Conservation (phyloP, 2,113 vertebrate genomes). For the Tachycineta bicolor region DNA sequence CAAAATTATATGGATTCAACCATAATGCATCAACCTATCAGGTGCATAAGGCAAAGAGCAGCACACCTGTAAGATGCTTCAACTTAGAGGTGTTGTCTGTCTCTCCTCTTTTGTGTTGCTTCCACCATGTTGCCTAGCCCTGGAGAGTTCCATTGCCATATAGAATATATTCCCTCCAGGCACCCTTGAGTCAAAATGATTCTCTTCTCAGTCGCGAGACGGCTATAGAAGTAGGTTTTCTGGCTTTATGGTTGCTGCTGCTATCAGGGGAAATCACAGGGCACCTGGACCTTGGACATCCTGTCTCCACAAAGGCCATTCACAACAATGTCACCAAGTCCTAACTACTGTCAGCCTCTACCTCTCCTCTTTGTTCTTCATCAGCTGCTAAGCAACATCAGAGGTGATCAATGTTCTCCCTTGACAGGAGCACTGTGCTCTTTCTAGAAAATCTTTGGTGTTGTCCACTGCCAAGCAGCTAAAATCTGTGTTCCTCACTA, state of each 20-base stretch:
- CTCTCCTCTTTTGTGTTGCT: neutral
- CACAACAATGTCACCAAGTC: neutral
- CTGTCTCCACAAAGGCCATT: neutral
- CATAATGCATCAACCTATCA: neutral
- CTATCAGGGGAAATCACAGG: neutral
- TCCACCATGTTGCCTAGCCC: neutral
- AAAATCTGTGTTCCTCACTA: neutral
- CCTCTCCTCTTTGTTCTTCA: neutral
- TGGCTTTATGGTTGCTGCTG: neutral
- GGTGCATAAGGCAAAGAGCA: neutral
- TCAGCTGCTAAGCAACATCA: neutral
- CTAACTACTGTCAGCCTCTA: neutral
- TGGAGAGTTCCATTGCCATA: neutral
- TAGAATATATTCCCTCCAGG: neutral
- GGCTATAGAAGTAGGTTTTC: neutral
- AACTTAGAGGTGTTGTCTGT: neutral
- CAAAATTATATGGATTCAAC: neutral
- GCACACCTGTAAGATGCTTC: neutral
- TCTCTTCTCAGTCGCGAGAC: neutral
- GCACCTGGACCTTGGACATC: neutral
- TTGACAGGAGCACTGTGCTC: too few relatives aligned
- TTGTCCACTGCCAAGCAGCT: neutral
- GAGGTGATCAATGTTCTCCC: fast-evolving
- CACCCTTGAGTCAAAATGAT: neutral
- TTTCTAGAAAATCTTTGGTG: neutral